Percentiles rank a stretch among this genome's conserved stretches.
Conservation (phyloP, 2,797 vertebrate genomes). For the Enteromius viviparus region DNA sequence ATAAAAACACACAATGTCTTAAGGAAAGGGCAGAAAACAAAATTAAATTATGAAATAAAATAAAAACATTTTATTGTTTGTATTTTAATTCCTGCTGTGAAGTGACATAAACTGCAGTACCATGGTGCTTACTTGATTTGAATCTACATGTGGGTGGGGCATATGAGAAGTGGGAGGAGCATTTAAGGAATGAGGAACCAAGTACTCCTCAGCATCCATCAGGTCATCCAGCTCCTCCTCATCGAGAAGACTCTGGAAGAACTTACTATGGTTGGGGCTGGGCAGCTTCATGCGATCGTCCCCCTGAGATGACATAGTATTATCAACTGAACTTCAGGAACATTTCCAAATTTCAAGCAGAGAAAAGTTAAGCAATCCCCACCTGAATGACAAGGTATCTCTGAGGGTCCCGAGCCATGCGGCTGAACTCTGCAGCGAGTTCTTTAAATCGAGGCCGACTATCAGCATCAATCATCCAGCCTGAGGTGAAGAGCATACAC, state of each 20-base stretch:
- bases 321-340: neutral
- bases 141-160: conserved; percentile 86
- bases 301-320: conserved; percentile 74
- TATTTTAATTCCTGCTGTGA: neutral
- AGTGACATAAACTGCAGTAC: neutral
- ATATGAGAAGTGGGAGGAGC: conserved; percentile 83
- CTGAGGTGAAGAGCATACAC: conserved; percentile 67
- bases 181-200: conserved; percentile 90
- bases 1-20: neutral
- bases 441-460: conserved; percentile 98
- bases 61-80: neutral
- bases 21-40: neutral
- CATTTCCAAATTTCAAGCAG: neutral
- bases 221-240: conserved; percentile 94
- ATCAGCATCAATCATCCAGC: conserved; percentile 99
- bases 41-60: neutral
- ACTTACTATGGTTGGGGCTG: conserved; percentile 96
- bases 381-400: conserved; percentile 98
- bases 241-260: conserved; percentile 95
- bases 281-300: conserved; percentile 97
- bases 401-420: conserved; percentile 97
- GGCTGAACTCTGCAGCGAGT: conserved; percentile 94
- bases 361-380: conserved; percentile 45
- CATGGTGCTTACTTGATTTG: conserved; percentile 85
- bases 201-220: conserved; percentile 96